Percentiles rank a stretch among this genome's conserved stretches.
phyloP scores from a whole-genome alignment of 92 coral and sea anemone genomes.

The Palythoa grandiflora region DNA sequence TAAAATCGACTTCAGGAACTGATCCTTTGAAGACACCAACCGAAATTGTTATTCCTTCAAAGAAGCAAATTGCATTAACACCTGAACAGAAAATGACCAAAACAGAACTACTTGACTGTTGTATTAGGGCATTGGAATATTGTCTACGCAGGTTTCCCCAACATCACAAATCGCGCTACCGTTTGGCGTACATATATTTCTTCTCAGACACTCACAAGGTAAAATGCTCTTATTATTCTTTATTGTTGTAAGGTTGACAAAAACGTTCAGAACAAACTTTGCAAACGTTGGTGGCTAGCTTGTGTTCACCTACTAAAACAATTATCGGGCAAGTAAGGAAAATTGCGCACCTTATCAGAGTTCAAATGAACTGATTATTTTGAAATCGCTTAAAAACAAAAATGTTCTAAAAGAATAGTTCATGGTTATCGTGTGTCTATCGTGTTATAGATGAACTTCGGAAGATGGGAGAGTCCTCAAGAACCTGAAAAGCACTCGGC shows the following conservation, averaged over 20 bases:
- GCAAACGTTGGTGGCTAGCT: not conserved
- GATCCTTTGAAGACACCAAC: slow-evolving; percentile 24
- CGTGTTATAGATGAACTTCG: too few species aligned
- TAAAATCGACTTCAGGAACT: slow-evolving; percentile 34
- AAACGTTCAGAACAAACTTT: too few species aligned
- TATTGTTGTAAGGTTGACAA: not conserved
- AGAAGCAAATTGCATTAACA: slow-evolving; percentile 61
- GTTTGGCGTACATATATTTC: slow-evolving; percentile 89
- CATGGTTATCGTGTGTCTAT: too few species aligned
- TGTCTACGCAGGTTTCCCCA: slow-evolving; percentile 95
- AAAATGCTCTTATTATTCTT: not conserved
- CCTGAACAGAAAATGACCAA: slow-evolving; percentile 68
- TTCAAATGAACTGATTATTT: too few species aligned
- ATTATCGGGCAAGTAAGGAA: too few species aligned
- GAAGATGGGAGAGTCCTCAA: too few species aligned
- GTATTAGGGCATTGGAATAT: slow-evolving; percentile 84
- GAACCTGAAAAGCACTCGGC: too few species aligned
- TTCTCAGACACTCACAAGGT: slow-evolving; percentile 87
- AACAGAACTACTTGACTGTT: slow-evolving; percentile 78
- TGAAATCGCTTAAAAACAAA: too few species aligned
- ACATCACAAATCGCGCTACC: slow-evolving; percentile 97
- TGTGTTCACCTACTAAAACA: too few species aligned
- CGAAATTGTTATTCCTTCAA: slow-evolving; percentile 7
- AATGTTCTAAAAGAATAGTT: too few species aligned
- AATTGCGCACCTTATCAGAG: too few species aligned